Evolutionary conservation across 2,888 invertebrate genomes (phyloP), one percentile per base, ranked within the genome.

Genomic region (Pilophorus perplexus): DNA sequence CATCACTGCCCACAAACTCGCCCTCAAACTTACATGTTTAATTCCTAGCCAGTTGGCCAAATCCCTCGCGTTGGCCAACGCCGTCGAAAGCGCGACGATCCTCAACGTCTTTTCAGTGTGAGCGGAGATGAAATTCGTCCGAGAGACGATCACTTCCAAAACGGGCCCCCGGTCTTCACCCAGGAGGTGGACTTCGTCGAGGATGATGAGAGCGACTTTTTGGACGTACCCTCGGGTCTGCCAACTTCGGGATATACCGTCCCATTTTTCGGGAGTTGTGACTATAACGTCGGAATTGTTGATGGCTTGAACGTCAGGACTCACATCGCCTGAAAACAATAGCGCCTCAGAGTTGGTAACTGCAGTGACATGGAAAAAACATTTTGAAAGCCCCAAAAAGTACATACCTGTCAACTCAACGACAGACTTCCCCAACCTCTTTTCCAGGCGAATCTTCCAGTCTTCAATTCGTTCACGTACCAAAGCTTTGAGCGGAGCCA

Each of bases 251-350:
- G 95, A 96, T 74, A 99, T 93, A 62, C 98, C 98, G 78, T 99
- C 99, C 99, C 99, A 99, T 77, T 99, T 99, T 79, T 99, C 99
- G 0, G 99, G 99, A 0, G 99, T 99, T 0, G 99, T 99, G 0
- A 99, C 94, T 72, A 99, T 98, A 0, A 99, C 87, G 76, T 92
- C 88, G 0, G 96, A 88, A 57, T 79, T 84, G 0, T 86, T 83
- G 67, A 99, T 93, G 0, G 93, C 88, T 67, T 85, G 80, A 64
- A 89, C 85, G 75, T 93, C 93, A 0, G 95, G 95, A 0, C 90
- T 87, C 0, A 92, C 89, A 74, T 85, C 85, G 69, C 74, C 75
- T 73, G 57, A 20, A 52, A 67, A 37, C 10, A 46, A 33, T n/a
- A n/a, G n/a, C n/a, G n/a, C n/a, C n/a, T n/a, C n/a, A n/a, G n/a